These are phyloP conservation scores for Adela reaumurella DNA, from an alignment of 2,888 invertebrate genomes.

Conservation along the genomic window DNA sequence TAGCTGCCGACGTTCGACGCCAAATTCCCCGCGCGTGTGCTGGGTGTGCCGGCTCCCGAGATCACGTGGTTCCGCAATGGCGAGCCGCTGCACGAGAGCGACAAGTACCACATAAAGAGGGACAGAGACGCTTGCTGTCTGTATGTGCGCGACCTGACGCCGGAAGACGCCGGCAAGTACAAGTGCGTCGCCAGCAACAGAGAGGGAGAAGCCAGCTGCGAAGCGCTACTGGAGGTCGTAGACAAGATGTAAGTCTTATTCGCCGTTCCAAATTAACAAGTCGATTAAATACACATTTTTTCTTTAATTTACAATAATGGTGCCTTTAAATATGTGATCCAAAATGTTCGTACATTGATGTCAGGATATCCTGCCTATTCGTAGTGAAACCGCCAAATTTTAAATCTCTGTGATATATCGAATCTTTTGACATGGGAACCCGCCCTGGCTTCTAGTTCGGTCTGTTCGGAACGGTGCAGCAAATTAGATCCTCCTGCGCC, in stretches of 20 bases:
- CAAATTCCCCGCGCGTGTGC: constrained; percentile 77
- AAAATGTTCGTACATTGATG: too few relatives aligned
- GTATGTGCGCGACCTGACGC: constrained; percentile 65
- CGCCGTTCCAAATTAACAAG: too few relatives aligned
- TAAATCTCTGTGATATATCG: too few relatives aligned
- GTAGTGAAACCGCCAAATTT: too few relatives aligned
- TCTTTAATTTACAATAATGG: too few relatives aligned
- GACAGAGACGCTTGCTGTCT: constrained; percentile 79
- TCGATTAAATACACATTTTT: too few relatives aligned
- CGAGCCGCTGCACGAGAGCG: constrained; percentile 61
- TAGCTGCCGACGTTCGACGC: constrained; percentile 74
- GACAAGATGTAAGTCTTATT: constrained; percentile 78
- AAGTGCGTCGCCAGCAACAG: constrained; percentile 75
- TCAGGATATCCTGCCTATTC: too few relatives aligned
- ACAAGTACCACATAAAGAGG: constrained; percentile 69
- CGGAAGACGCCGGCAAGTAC: constrained; percentile 70
- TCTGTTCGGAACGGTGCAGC: too few relatives aligned
- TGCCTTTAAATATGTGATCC: too few relatives aligned
- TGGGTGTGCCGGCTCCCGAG: constrained; percentile 79
- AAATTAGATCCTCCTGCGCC: too few relatives aligned
- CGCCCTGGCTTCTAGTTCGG: too few relatives aligned
- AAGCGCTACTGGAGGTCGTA: constrained; percentile 71
- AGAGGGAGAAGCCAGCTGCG: constrained; percentile 75
- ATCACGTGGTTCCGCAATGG: constrained; percentile 86
- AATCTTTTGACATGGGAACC: too few relatives aligned